These are phyloP conservation scores for Hyperoplus immaculatus DNA, from an alignment of 2,797 vertebrate species.

Conservation along the genomic window DNA sequence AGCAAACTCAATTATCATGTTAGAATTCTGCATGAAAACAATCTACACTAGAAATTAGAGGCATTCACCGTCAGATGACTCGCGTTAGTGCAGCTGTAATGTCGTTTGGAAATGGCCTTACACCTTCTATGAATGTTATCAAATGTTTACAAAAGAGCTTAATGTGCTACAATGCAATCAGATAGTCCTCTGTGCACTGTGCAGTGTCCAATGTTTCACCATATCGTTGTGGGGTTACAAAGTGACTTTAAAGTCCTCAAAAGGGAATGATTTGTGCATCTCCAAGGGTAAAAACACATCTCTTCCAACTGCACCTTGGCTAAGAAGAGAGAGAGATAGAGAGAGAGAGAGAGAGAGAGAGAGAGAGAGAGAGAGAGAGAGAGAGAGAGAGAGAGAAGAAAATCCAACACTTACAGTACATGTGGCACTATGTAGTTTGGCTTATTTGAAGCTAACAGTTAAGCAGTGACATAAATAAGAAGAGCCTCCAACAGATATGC, in stretches of 20 bases:
- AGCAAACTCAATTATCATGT: slow-evolving; percentile 88
- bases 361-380: too few species aligned
- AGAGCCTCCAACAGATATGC: neutral
- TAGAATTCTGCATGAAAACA: slow-evolving; percentile 90
- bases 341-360: too few species aligned
- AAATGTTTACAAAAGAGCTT: slow-evolving; percentile 87
- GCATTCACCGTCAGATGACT: slow-evolving; percentile 88
- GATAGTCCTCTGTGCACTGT: slow-evolving; percentile 55
- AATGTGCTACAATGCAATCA: slow-evolving; percentile 85
- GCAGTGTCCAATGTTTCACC: slow-evolving; percentile 3
- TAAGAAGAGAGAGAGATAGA: too few species aligned
- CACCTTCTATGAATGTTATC: slow-evolving; percentile 84
- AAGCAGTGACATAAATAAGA: slow-evolving; percentile 37
- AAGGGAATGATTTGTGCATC: slow-evolving; percentile 17
- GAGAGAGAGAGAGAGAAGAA: too few species aligned
- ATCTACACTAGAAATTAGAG: slow-evolving; percentile 88
- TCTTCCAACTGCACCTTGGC: too few species aligned
- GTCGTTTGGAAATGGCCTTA: slow-evolving; percentile 73
- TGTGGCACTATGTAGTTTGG: too few species aligned
- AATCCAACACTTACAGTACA: too few species aligned
- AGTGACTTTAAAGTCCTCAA: slow-evolving; percentile 11
- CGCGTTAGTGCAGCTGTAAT: slow-evolving; percentile 78
- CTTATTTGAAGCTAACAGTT: slow-evolving; percentile 8
- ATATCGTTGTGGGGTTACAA: slow-evolving; percentile 1
- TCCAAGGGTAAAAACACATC: neutral